Conservation (phyloP, 2,113 vertebrate species). For the Gasterosteus aculeatus region DNA sequence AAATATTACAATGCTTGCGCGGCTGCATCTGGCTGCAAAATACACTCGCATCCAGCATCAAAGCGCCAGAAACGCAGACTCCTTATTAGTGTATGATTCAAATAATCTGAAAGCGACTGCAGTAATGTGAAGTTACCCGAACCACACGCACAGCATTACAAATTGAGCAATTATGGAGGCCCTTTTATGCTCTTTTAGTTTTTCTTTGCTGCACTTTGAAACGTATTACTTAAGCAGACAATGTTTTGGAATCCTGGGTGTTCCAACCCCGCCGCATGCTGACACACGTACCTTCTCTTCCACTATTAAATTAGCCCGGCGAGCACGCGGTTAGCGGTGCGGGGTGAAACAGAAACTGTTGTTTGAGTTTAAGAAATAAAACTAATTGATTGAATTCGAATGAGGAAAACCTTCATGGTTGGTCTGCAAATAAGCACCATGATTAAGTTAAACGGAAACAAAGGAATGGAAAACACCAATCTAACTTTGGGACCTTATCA, state of each 20-base stretch:
- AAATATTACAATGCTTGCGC: conserved; percentile 62
- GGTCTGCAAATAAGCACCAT: too few species aligned
- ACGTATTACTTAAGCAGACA: not conserved
- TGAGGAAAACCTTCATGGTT: too few species aligned
- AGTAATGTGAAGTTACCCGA: conserved; percentile 26
- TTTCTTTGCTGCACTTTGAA: conserved; percentile 32
- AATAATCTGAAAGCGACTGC: conserved; percentile 46
- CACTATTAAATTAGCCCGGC: not conserved
- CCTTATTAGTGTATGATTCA: conserved; percentile 53
- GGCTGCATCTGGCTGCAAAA: conserved; percentile 53
- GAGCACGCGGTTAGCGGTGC: not conserved
- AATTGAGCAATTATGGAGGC: conserved; percentile 33
- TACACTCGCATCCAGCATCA: conserved; percentile 53
- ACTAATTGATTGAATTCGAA: too few species aligned
- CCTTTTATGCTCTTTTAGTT: conserved; percentile 10
- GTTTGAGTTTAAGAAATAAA: too few species aligned
- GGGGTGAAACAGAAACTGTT: not conserved
- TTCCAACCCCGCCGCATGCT: not conserved
- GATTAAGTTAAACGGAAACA: too few species aligned
- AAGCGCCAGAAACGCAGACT: conserved; percentile 44
- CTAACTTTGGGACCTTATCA: not conserved
- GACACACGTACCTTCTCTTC: not conserved
- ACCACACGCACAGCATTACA: conserved; percentile 32
- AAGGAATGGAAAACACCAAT: not conserved
- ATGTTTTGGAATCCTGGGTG: conserved; percentile 1